Base-by-base conservation (phyloP, 2,888 invertebrate species). In the Spatulosminthurus flaviceps region DNA sequence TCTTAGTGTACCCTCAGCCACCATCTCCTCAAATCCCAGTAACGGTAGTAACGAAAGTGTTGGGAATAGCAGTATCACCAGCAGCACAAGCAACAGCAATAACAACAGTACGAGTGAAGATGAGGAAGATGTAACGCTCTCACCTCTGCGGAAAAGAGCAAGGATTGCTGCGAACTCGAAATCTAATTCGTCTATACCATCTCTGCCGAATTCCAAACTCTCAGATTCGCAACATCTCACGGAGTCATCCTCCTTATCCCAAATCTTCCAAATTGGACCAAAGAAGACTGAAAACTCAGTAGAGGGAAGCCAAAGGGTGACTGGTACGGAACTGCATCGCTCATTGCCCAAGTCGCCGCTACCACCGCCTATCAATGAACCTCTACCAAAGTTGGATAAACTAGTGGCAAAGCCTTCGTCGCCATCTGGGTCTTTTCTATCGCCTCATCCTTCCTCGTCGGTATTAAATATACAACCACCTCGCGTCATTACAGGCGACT, bases 221-320 rank as follows among this genome's bases (percentile, higher is more conserved):
- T 19, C 51, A 51, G 51, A 51, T 5, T 51, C 51, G 51, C 5
- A 51, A 19, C 51, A 19, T 51, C 87, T 78, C 86, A 69, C 77
- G 34, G 26, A 76, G 29, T 28, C 79, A 78, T 70, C 71, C 74
- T 66, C 72, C 74, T 51, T 77, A 77, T 69, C 77, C 77, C 69
- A 80, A 78, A 79, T 82, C 81, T 79, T 77, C 79, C 66, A 67
- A 67, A 64, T 29, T 70, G 51, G 76, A 76, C 41, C 73, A 21
- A 73, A 21, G 73, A 73, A 73, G 74, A 74, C 74, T 73, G 21
- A 51, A 26, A 26, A 64, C 24, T 22, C 24, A 51, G 41, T n/a
- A 61, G 21, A 60, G 34, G 61, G 16, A 29, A 28, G 74, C 72
- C 72, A 72, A 72, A 72, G 72, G 51, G 26, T 72, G 70, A 70